phyloP scores from a whole-genome alignment of 2,888 invertebrate genomes.

The Parasteatoda lunata region DNA sequence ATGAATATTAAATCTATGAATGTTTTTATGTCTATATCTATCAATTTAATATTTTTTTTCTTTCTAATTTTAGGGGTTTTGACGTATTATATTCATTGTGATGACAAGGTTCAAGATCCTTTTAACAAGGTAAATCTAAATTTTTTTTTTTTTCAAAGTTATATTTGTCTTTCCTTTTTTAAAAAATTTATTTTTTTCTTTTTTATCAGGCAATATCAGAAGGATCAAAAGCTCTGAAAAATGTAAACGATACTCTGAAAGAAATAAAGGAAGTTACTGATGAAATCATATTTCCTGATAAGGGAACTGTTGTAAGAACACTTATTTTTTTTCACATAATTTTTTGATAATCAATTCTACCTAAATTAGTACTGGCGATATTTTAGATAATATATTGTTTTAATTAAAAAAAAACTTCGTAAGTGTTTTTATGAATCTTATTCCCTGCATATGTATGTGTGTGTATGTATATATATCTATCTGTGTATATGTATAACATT shows the following conservation, averaged over 20 bases:
- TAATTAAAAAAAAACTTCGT: too few relatives aligned
- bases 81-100: slow-evolving; percentile 69
- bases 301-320: too few relatives aligned
- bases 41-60: not conserved
- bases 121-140: slow-evolving; percentile 62
- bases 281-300: not conserved
- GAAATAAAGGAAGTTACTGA: slow-evolving; percentile 75
- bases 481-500: too few relatives aligned
- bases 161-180: not conserved
- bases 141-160: not conserved
- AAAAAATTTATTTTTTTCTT: not conserved
- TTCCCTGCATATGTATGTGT: too few relatives aligned
- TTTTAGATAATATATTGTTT: too few relatives aligned
- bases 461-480: too few relatives aligned
- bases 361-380: too few relatives aligned
- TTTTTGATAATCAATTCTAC: too few relatives aligned
- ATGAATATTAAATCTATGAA: not conserved
- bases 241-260: slow-evolving; percentile 77
- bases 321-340: too few relatives aligned
- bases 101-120: slow-evolving; percentile 66
- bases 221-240: slow-evolving; percentile 81
- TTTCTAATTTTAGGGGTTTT: slow-evolving; percentile 47
- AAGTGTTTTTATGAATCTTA: too few relatives aligned
- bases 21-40: not conserved
- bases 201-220: slow-evolving; percentile 76